Percentiles rank a stretch among this genome's conserved stretches.
Evolutionary conservation across 2,797 vertebrate species (phyloP).

Genomic region (Lutjanus argentimaculatus): DNA sequence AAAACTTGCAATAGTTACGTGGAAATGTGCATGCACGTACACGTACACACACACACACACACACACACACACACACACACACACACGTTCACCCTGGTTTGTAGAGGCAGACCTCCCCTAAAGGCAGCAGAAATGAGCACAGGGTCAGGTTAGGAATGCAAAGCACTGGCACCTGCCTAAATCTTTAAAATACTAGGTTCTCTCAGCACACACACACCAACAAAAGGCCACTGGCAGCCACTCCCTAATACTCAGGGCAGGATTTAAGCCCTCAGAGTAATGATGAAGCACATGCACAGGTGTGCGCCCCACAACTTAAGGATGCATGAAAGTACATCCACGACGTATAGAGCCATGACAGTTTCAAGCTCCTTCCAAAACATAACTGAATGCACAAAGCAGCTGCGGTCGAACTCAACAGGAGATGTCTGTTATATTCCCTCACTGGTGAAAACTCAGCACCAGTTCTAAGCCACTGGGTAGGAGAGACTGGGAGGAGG

Average conservation of each 20-base stretch:
- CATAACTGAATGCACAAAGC: slow-evolving; percentile 27
- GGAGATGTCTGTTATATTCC: slow-evolving; percentile 45
- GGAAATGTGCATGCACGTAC: background rate
- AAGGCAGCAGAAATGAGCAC: slow-evolving; percentile 62
- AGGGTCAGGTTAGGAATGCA: slow-evolving; percentile 78
- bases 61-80: slow-evolving; percentile 8
- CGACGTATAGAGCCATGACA: background rate
- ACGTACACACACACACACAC: background rate
- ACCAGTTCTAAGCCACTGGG: slow-evolving; percentile 48
- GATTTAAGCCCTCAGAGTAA: slow-evolving; percentile 42
- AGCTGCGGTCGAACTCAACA: slow-evolving; percentile 38
- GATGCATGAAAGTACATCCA: background rate
- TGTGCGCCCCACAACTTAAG: slow-evolving; percentile 4
- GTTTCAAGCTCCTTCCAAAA: slow-evolving; percentile 6
- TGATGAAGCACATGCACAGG: slow-evolving; percentile 4
- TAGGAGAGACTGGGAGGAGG: slow-evolving; percentile 50
- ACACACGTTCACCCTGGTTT: slow-evolving; percentile 12
- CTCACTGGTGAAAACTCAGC: slow-evolving; percentile 55
- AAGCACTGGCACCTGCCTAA: slow-evolving; percentile 77
- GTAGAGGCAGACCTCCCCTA: slow-evolving; percentile 64
- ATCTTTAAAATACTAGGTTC: slow-evolving; percentile 71
- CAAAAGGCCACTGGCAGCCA: slow-evolving; percentile 40
- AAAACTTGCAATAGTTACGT: slow-evolving; percentile 5
- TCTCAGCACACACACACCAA: slow-evolving; percentile 34
- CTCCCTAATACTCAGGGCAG: slow-evolving; percentile 50